Base-by-base conservation (phyloP, 2,113 vertebrate species). In the Rhineura floridana region DNA sequence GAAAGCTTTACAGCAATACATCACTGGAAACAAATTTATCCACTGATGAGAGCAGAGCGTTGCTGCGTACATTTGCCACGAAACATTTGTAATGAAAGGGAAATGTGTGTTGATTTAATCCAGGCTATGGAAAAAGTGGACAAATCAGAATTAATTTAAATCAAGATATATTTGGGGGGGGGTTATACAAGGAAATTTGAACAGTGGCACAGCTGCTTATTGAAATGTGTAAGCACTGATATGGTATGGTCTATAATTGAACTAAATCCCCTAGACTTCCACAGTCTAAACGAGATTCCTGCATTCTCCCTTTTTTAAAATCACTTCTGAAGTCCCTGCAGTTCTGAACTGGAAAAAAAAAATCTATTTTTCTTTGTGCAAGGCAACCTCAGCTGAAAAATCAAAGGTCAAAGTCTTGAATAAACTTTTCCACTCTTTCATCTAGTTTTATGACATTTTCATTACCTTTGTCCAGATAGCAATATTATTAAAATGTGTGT, bases 401-500 rank as follows among this genome's bases (percentile, higher is more conserved):
- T 89, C 62, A 93, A 89, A 96, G 15, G 46, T 94, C 77, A 92
- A 67, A 80, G 86, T 91, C 87, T 89, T 92, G 9, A 84, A 82
- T 11, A 79, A 39, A 75, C 4, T 81, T 94, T 92, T 93, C 85
- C 50, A 42, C 5, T 48, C 21, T 91, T 92, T 86, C 80, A 87
- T 89, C 33, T 84, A 0, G 48, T 92, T 91, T 93, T 91, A 62
- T 81, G 78, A 92, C 6, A 93, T 92, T 94, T 95, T 91, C 88
- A 91, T 93, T 93, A 85, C 25, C 62, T 95, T 96, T 94, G 8
- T 90, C 86, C 89, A 92, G 92, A 90, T 89, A 88, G 50, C 17
- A 91, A 72, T 87, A 88, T 90, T 84, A 96, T 88, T 88, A 76
- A 94, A 96, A 73, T 50, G 23, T 85, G 25, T 59, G 19, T 91